Evolutionary conservation across 2,797 vertebrate species (phyloP).

Genomic region (Gouania willdenowi): DNA sequence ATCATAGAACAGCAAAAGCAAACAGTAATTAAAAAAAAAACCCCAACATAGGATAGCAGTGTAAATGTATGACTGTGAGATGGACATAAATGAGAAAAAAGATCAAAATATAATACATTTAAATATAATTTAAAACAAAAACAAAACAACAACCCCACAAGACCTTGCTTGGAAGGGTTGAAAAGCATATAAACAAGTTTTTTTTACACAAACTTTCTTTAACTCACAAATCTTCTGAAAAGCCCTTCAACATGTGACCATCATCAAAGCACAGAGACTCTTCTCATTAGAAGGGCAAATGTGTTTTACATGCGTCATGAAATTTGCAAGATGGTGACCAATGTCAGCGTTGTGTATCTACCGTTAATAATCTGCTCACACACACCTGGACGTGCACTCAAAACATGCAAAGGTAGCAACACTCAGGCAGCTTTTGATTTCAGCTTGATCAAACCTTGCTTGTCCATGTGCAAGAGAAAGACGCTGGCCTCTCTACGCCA

Average conservation of each 20-base stretch:
- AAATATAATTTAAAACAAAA: neutral
- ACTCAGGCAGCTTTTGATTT: slow-evolving; percentile 33
- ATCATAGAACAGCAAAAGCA: no score
- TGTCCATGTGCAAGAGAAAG: slow-evolving; percentile 24
- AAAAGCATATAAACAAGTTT: no score
- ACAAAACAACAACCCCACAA: neutral
- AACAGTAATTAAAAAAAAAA: no score
- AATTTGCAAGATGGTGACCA: slow-evolving; percentile 2
- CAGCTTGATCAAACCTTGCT: slow-evolving; percentile 45
- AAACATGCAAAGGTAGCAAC: slow-evolving; percentile 22
- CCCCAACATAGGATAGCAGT: no score
- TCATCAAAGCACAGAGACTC: neutral
- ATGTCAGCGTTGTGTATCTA: slow-evolving; percentile 4
- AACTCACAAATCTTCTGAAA: neutral
- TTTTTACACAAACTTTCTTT: no score
- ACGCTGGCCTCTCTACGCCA: slow-evolving; percentile 4
- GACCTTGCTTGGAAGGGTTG: no score
- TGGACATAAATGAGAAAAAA: no score
- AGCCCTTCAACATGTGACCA: no score
- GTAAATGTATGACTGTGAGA: no score
- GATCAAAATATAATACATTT: no score
- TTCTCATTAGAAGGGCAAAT: slow-evolving; percentile 2
- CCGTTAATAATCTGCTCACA: slow-evolving; percentile 15
- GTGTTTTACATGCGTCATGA: slow-evolving; percentile 26
- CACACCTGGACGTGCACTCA: slow-evolving; percentile 9